Conservation (phyloP, 1,140 invertebrate genomes). For the Magallana angulata region DNA sequence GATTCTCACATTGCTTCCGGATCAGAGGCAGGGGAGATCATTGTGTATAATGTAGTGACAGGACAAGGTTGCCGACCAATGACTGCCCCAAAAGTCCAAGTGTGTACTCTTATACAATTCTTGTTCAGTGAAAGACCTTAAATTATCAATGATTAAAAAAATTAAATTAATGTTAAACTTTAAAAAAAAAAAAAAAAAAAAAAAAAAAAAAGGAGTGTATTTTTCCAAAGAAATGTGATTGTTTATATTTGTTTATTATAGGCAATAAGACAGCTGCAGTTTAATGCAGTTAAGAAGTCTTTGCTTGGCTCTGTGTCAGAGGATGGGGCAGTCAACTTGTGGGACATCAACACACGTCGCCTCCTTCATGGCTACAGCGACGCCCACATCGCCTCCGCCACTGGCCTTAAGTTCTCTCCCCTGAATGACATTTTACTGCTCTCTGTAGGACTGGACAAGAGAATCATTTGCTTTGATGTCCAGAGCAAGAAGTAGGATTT, state of each 20-base stretch:
- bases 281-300: slow-evolving; percentile 74
- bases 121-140: not conserved
- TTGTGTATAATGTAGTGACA: slow-evolving; percentile 76
- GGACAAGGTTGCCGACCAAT: slow-evolving; percentile 73
- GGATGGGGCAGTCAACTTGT: slow-evolving; percentile 77
- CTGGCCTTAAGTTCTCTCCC: slow-evolving; percentile 78
- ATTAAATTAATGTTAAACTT: too few relatives aligned
- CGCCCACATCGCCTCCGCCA: slow-evolving; percentile 76
- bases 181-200: too few relatives aligned
- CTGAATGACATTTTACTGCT: slow-evolving; percentile 78
- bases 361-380: slow-evolving; percentile 72
- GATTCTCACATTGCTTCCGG: slow-evolving; percentile 75
- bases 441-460: slow-evolving; percentile 79
- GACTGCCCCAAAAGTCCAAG: slow-evolving; percentile 71
- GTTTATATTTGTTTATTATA: slow-evolving; percentile 44
- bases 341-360: slow-evolving; percentile 76
- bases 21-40: slow-evolving; percentile 76
- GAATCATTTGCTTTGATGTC: slow-evolving; percentile 77
- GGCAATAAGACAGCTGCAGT: slow-evolving; percentile 76
- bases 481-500: slow-evolving; percentile 75
- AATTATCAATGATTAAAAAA: not conserved
- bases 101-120: slow-evolving; percentile 42
- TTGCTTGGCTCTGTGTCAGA: slow-evolving; percentile 77
- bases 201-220: too few relatives aligned
- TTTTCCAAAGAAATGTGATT: too few relatives aligned